Evolutionary conservation across 92 coral and sea anemone genomes (phyloP).

Genomic region (Phenganax subtilis): DNA sequence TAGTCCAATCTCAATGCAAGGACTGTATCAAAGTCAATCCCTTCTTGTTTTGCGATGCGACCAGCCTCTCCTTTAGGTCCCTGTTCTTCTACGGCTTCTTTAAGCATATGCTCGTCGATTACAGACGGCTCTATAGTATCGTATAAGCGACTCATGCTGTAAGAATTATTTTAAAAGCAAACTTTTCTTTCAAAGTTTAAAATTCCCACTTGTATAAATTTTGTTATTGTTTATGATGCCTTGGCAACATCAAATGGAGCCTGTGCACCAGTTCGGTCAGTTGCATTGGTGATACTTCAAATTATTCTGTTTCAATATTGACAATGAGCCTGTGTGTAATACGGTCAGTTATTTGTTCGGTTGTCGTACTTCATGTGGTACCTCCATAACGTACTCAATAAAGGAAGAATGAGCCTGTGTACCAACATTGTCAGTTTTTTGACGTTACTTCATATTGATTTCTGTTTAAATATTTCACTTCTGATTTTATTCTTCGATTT

Average conservation of each 20-base stretch:
- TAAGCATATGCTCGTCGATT: conserved; percentile 98
- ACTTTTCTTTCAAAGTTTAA: background rate
- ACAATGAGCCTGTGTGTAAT: background rate
- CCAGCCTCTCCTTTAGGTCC: conserved; percentile 99
- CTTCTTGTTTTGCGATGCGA: conserved; percentile 89
- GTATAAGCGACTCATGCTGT: conserved; percentile 94
- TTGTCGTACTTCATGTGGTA: too few relatives aligned
- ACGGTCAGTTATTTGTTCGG: conserved; percentile 6
- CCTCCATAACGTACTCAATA: too few relatives aligned
- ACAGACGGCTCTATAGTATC: conserved; percentile 99
- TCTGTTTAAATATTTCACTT: too few relatives aligned
- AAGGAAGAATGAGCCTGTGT: too few relatives aligned
- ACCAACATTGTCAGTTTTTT: too few relatives aligned
- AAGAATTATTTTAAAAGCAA: conserved; percentile 4
- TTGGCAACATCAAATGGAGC: conserved; percentile 34
- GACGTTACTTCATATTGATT: too few relatives aligned
- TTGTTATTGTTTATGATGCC: conserved; percentile 19
- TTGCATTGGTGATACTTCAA: background rate
- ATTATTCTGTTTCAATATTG: too few relatives aligned
- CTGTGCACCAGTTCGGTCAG: conserved; percentile 20
- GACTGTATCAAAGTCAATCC: conserved; percentile 85
- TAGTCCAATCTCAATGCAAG: conserved; percentile 85
- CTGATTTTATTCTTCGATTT: too few relatives aligned
- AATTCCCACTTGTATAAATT: conserved; percentile 4
- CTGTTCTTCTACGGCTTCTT: conserved; percentile 95